Conservation (phyloP, 2,113 vertebrate genomes). For the Toxotes jaculatrix region DNA sequence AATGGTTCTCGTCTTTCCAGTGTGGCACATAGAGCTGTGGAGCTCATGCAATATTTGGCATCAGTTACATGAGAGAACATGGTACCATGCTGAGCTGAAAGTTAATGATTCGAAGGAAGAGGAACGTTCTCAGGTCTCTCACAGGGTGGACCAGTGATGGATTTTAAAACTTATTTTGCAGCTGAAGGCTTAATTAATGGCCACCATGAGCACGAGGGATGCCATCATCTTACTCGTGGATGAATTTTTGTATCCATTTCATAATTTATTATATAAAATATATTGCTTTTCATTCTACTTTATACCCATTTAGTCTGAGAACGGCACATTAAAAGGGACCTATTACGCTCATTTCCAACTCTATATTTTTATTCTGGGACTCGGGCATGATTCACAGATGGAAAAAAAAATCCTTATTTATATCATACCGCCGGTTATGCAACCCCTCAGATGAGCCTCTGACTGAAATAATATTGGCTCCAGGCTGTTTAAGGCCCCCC, state of each 20-base stretch:
- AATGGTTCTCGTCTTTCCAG: constrained; percentile 6
- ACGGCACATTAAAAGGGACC: no score
- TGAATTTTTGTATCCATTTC: neutral
- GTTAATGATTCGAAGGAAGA: constrained; percentile 4
- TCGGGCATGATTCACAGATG: no score
- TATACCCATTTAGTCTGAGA: no score
- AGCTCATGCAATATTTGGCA: constrained; percentile 28
- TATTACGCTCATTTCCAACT: no score
- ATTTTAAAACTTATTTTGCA: constrained; percentile 2
- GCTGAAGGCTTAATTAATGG: constrained; percentile 18
- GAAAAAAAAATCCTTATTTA: no score
- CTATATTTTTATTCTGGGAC: no score
- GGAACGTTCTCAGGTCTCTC: no score
- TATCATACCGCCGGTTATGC: no score
- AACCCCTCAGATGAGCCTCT: no score
- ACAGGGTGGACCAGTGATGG: neutral
- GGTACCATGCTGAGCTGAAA: neutral
- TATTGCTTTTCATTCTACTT: no score
- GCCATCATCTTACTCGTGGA: neutral
- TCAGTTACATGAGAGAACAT: neutral
- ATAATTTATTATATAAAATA: neutral
- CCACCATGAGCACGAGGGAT: neutral
- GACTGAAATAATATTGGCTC: no score
- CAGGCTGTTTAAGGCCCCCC: no score
- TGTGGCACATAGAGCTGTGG: constrained; percentile 15